A percentile compares a stretch with the other conserved stretches of the same genome.
Conservation (phyloP, 2,797 vertebrate genomes). For the Jordanella pulchra region DNA sequence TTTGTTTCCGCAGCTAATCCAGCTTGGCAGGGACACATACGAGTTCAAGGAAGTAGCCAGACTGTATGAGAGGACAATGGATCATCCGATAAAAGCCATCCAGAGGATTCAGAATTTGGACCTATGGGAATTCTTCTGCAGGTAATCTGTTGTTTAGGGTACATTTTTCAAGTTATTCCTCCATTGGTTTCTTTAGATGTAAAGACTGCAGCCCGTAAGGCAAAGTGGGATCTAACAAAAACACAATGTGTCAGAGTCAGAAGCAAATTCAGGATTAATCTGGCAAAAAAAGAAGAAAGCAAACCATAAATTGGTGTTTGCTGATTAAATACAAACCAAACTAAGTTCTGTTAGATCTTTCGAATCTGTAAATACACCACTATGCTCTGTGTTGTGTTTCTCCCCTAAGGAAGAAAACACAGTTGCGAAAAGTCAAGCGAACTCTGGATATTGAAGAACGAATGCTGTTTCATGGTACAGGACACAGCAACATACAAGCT, state of each 20-base stretch:
- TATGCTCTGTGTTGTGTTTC: slow-evolving; percentile 42
- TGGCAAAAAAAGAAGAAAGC: background rate
- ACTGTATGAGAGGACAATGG: slow-evolving; percentile 93
- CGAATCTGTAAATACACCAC: background rate
- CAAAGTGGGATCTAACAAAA: background rate
- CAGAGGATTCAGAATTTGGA: slow-evolving; percentile 97
- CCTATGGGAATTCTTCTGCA: slow-evolving; percentile 98
- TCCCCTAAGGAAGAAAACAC: slow-evolving; percentile 90
- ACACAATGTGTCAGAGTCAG: background rate
- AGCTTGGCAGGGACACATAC: slow-evolving; percentile 89
- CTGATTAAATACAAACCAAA: background rate
- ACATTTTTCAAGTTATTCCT: background rate
- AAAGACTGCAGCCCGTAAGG: background rate
- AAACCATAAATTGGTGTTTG: background rate
- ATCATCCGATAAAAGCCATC: slow-evolving; percentile 90
- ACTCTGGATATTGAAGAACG: slow-evolving; percentile 88
- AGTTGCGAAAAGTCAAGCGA: slow-evolving; percentile 91
- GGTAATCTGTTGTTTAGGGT: slow-evolving; percentile 72
- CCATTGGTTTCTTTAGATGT: background rate
- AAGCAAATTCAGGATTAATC: background rate
- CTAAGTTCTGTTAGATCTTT: background rate
- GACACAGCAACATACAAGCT: slow-evolving; percentile 92
- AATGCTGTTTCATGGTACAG: slow-evolving; percentile 97
- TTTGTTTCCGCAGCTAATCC: slow-evolving; percentile 83
- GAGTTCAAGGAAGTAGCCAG: slow-evolving; percentile 94